phyloP scores from a whole-genome alignment of 2,797 vertebrate genomes.

The Monodelphis domestica region DNA sequence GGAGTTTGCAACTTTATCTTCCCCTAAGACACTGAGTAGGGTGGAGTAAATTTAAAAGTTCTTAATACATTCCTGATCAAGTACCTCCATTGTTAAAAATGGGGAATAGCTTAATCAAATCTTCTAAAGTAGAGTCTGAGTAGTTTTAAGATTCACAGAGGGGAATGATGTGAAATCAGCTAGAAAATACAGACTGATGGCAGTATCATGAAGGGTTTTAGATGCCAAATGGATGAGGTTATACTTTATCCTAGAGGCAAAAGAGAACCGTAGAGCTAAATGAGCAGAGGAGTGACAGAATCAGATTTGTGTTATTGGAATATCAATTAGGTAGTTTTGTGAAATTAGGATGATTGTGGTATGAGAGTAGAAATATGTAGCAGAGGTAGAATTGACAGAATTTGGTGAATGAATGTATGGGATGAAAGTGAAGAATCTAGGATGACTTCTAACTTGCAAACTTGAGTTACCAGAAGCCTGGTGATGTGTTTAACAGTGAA shows the following conservation, averaged over 20 bases:
- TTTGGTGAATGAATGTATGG: not conserved
- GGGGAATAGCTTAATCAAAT: too few species aligned
- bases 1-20: too few species aligned
- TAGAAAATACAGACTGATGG: not conserved
- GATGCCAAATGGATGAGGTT: not conserved
- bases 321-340: not conserved
- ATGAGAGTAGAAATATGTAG: not conserved
- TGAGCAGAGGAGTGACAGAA: not conserved
- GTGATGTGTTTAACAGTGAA: not conserved
- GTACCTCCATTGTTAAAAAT: too few species aligned
- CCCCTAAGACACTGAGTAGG: too few species aligned
- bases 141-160: too few species aligned
- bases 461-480: not conserved
- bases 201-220: not conserved
- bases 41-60: too few species aligned
- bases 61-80: too few species aligned
- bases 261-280: not conserved
- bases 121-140: too few species aligned
- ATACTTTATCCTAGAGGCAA: not conserved
- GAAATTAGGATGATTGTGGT: not conserved
- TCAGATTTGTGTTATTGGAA: not conserved
- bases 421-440: not conserved
- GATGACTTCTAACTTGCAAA: not conserved
- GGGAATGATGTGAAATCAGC: not conserved
- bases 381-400: not conserved